Base-by-base conservation (phyloP, 2,888 invertebrate species). In the Bursaphelenchus okinawaensis region DNA sequence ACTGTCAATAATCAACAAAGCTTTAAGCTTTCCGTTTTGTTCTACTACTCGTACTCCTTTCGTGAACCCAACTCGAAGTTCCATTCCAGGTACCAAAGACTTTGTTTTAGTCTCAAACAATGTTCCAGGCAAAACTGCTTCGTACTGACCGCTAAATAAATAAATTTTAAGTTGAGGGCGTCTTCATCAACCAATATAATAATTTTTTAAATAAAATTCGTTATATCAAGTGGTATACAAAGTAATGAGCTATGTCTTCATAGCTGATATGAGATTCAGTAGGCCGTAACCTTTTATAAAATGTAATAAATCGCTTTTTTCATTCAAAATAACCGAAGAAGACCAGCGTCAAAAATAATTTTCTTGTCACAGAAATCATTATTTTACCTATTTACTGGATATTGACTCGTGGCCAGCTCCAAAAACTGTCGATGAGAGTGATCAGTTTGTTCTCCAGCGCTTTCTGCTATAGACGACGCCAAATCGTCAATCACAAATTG, bases 391-490 rank as follows among this genome's bases (percentile, higher is more conserved):
- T 52, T 23, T 26, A 64, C 22, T 7, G 24, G 28, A 16, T 31
- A 31, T 24, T 52, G 52, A n/a, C 52, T 51, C n/a, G 64, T 59
- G 23, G 58, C 58, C 29, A 64, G 22, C 26, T 64, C 64, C 9
- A 64, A 59, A 29, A 64, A 59, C 20, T 58, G 58, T 20, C 63
- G 50, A 24, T 52, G 28, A 6, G 56, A 57, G 28, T 52, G 63
- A 24, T 63, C 58, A 12, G 12, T 12, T 9, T 9, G 8, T 9
- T 29, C 29, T 29, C 29, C 29, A 12, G 29, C 29, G 7, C 12
- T 12, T 12, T 12, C 29, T 7, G 12, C 29, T 12, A 29, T 9
- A 29, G 8, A 9, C 29, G 29, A 12, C 29, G 7, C 29, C 7
- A 29, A 12, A 29, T 29, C 29, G 12, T 12, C 12, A 12, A 29